Conservation (phyloP, 2,797 vertebrate species). For the Hozukius guyotensis region DNA sequence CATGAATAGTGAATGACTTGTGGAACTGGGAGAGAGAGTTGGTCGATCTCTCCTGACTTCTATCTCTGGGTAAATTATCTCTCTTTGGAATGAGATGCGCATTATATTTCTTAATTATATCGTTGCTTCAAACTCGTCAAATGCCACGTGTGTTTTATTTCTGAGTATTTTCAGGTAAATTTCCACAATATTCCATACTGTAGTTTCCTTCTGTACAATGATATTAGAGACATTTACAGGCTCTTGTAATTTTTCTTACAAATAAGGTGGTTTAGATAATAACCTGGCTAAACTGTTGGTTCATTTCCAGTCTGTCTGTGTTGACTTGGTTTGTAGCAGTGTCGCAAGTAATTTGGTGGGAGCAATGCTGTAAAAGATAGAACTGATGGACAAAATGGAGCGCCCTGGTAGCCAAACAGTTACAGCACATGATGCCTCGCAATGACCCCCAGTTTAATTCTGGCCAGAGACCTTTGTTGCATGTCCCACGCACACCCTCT, state of each 20-base stretch:
- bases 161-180: not conserved
- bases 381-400: not conserved
- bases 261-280: not conserved
- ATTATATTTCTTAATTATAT: not conserved
- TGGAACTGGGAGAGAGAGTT: not conserved
- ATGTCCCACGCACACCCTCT: not conserved
- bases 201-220: not conserved
- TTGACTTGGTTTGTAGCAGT: not conserved
- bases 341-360: not conserved
- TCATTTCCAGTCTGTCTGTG: not conserved
- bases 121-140: not conserved
- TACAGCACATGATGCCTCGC: not conserved
- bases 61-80: not conserved
- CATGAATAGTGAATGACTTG: not conserved
- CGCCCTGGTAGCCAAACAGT: not conserved
- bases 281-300: not conserved
- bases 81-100: not conserved
- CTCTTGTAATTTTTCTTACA: not conserved
- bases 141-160: not conserved
- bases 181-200: not conserved
- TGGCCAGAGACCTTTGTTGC: not conserved
- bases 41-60: not conserved
- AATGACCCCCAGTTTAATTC: not conserved
- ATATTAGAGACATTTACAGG: not conserved
- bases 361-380: not conserved